Evolutionary conservation across 2,797 vertebrate genomes (phyloP).

Genomic region (Premnoplex brunnescens): DNA sequence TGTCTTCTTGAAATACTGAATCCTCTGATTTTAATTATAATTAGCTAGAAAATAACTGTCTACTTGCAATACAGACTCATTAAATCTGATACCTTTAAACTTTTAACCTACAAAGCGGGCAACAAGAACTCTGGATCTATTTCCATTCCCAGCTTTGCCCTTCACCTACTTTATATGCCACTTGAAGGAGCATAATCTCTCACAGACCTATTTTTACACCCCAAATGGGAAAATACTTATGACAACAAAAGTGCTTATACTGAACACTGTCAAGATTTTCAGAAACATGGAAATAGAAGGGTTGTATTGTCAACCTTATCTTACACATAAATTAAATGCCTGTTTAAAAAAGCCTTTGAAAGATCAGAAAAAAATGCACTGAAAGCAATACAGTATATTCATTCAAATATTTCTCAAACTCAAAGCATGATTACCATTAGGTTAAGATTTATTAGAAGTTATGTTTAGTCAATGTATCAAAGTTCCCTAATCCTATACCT

Average conservation of each 20-base stretch:
- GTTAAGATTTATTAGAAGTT: background rate
- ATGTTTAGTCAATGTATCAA: background rate
- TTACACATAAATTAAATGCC: background rate
- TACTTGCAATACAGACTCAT: background rate
- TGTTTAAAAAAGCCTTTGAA: background rate
- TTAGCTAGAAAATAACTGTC: constrained; percentile 8
- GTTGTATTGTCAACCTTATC: background rate
- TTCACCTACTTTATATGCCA: background rate
- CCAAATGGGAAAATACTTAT: background rate
- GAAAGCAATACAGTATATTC: background rate
- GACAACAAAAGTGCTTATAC: background rate
- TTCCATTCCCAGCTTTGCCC: background rate
- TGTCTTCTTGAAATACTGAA: background rate
- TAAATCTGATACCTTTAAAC: constrained; percentile 31
- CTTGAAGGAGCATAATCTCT: background rate
- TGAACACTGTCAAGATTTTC: background rate
- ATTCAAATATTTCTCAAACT: background rate
- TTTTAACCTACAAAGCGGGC: constrained; percentile 10
- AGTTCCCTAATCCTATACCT: background rate
- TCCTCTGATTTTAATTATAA: background rate
- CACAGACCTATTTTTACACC: background rate
- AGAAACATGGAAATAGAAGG: background rate
- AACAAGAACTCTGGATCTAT: background rate
- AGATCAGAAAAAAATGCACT: background rate
- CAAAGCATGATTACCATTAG: background rate